These are phyloP conservation scores for Callorhinus ursinus DNA, from an alignment of 2,113 vertebrate species.

Conservation along the genomic window DNA sequence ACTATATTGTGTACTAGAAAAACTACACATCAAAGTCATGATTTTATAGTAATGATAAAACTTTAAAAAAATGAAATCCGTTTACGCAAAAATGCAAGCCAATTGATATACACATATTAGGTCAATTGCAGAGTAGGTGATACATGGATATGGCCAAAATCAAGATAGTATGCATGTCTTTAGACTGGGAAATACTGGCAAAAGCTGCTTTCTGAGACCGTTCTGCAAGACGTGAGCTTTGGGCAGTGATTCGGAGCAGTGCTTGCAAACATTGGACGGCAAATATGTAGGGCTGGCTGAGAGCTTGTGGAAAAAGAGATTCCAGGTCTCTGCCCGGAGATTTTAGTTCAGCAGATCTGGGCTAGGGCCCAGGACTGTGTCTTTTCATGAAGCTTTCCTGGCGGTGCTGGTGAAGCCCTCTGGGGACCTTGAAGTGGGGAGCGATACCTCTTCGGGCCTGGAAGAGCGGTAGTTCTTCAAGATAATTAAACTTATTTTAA, in stretches of 20 bases:
- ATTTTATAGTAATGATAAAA: not conserved
- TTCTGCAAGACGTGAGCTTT: not conserved
- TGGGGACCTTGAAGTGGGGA: not conserved
- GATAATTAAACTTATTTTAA: slow-evolving; percentile 18
- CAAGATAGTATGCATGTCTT: not conserved
- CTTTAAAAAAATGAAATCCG: not conserved
- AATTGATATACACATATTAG: not conserved
- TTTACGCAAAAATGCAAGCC: not conserved
- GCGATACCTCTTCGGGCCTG: not conserved
- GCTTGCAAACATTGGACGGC: not conserved
- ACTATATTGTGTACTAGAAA: not conserved
- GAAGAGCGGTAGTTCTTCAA: not conserved
- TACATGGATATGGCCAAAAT: not conserved
- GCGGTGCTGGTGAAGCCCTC: not conserved
- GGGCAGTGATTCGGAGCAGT: not conserved
- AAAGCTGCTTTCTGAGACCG: not conserved
- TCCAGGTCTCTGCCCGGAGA: not conserved
- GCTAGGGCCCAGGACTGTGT: not conserved
- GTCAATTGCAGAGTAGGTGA: not conserved
- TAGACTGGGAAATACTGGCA: not conserved
- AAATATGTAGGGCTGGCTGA: not conserved
- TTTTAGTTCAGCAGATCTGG: not conserved
- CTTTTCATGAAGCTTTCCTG: not conserved
- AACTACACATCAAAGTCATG: not conserved
- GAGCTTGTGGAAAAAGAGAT: not conserved